phyloP scores from a whole-genome alignment of 2,888 invertebrate genomes.

The Ethmia dodecea region DNA sequence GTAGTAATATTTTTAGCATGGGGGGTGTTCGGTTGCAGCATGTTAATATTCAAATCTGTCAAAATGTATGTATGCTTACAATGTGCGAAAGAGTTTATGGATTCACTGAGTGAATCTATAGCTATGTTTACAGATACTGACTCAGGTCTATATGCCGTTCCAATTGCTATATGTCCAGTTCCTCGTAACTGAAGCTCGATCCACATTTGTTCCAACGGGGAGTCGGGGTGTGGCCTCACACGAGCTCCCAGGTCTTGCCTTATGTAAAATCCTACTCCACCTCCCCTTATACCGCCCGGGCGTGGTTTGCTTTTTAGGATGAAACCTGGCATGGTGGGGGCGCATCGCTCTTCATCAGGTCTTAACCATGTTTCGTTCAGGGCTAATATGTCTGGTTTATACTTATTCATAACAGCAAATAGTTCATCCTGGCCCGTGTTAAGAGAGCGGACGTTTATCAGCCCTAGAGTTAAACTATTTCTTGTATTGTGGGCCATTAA shows the following conservation, averaged over 20 bases:
- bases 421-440: slow-evolving; percentile 23
- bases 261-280: slow-evolving; percentile 14
- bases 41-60: slow-evolving; percentile 15
- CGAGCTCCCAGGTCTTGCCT: slow-evolving; percentile 10
- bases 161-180: slow-evolving; percentile 15
- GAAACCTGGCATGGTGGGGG: slow-evolving; percentile 9
- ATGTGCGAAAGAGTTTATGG: slow-evolving; percentile 6
- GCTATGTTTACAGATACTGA: slow-evolving; percentile 6
- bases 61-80: slow-evolving; percentile 13
- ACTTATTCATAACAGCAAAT: slow-evolving; percentile 8
- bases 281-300: background rate
- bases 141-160: slow-evolving; percentile 20
- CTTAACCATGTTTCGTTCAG: slow-evolving; percentile 17
- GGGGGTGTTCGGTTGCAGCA: background rate
- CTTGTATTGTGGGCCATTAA: background rate
- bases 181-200: slow-evolving; percentile 18
- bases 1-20: slow-evolving; percentile 4
- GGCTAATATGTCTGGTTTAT: slow-evolving; percentile 15
- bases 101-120: slow-evolving; percentile 17
- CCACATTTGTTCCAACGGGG: slow-evolving; percentile 21
- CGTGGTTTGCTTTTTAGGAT: slow-evolving; percentile 6
- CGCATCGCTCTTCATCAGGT: slow-evolving; percentile 7
- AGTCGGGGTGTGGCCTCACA: slow-evolving; percentile 11
- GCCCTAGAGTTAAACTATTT: slow-evolving; percentile 16
- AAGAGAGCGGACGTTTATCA: slow-evolving; percentile 21